Base-by-base conservation (phyloP, 2,797 vertebrate genomes). In the Champsocephalus gunnari region DNA sequence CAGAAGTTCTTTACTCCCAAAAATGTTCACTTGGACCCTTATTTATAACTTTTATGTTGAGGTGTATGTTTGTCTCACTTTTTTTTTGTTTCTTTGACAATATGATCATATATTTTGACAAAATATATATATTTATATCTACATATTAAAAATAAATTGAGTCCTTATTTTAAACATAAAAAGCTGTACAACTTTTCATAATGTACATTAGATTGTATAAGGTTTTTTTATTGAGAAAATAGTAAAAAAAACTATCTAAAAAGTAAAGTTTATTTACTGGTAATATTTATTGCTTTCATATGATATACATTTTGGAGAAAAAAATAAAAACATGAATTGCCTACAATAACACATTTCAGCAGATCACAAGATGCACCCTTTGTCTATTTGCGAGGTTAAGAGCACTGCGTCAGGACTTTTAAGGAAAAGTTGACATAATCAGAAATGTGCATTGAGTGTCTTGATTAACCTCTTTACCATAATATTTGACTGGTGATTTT, bases 61-160 rank as follows among this genome's bases (percentile, higher is more conserved):
- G 96, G 96, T 98, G 96, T 98, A 96, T 94, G 93, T 95, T 94
- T 96, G 94, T 95, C 89, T 94, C 92, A 90, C 91, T 90, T 79
- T 91, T 94, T 90, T 91, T 88, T 92, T 92, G 89, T 94, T 94
- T 93, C 84, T 87, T 97, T 96, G 96, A 98, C 96, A 96, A 97
- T 98, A 98, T 97, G 97, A 99, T 97, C 98, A 97, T 99, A 98
- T 99, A 99, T 99, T 99, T 99, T 99, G 97, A 98, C 97, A 97
- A 99, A 97, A 95, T 94, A 95, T 95, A 95, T 95, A 95, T 99
- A 99, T 99, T 98, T 99, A 99, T 99, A 99, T 97, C 96, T 95
- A 97, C 96, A 88, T 98, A 97, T 97, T 96, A 97, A 98, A 96
- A 96, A 97, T 96, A 96, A 97, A 98, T 96, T 96, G 96, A 97